Percentiles rank a stretch among this genome's conserved stretches.
Evolutionary conservation across 37 sponge, comb jelly and placozoan genomes (phyloP).

Genomic region (Halisarca cf. caerulea): DNA sequence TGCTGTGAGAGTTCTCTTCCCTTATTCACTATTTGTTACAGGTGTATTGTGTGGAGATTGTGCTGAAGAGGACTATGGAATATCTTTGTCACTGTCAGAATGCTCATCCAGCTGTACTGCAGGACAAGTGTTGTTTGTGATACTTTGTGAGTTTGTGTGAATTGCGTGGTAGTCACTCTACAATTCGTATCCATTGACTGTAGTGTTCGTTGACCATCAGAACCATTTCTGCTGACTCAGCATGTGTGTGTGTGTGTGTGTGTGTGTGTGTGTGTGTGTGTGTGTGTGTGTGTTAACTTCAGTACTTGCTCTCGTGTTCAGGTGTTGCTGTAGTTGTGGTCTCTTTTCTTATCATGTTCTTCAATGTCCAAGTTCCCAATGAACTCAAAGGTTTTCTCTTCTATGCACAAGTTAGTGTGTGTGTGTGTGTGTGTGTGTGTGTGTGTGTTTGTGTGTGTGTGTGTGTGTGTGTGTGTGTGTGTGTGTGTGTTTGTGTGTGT

Average conservation of each 20-base stretch:
- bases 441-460: conserved; percentile 1
- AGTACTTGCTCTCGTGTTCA: neutral
- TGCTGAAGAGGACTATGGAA: neutral
- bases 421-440: conserved; percentile 4
- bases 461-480: neutral
- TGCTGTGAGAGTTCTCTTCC: no score
- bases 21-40: neutral
- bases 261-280: conserved; percentile 13
- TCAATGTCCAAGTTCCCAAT: conserved; percentile 57
- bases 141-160: conserved; percentile 40
- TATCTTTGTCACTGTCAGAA: conserved; percentile 56
- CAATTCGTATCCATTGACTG: no score
- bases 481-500: no score
- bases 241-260: no score
- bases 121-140: neutral
- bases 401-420: conserved; percentile 66
- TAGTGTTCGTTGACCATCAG: no score
- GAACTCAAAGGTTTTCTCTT: conserved; percentile 78
- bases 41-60: conserved; percentile 67
- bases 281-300: neutral
- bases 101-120: conserved; percentile 18
- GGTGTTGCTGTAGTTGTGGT: conserved; percentile 36
- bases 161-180: no score
- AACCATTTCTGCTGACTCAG: no score
- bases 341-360: conserved; percentile 35